These are phyloP conservation scores for Oasisia sp. DNA, from an alignment of 2,888 invertebrate species.

Conservation along the genomic window DNA sequence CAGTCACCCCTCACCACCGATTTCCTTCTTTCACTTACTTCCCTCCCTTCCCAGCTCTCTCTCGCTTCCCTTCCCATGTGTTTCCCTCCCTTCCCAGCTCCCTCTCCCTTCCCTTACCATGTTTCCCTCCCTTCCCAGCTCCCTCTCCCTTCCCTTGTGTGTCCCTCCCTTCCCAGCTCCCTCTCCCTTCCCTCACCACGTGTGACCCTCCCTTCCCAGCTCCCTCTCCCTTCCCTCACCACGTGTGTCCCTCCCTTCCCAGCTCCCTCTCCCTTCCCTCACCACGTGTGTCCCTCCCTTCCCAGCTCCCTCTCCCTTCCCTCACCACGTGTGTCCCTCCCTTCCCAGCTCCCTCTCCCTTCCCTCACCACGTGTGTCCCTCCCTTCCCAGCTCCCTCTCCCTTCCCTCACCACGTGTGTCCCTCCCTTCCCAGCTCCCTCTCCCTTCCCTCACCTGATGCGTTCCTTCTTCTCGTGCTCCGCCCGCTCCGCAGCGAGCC, in stretches of 20 bases:
- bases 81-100: not conserved
- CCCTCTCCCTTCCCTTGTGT: too few relatives aligned
- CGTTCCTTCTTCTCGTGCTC: conserved; percentile 93
- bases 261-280: conserved; percentile 73
- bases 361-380: too few relatives aligned
- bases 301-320: too few relatives aligned
- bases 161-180: too few relatives aligned
- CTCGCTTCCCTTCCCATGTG: not conserved
- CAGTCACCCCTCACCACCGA: too few relatives aligned
- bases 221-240: conserved; percentile 41
- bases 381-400: too few relatives aligned
- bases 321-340: too few relatives aligned
- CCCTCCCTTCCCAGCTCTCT: not conserved
- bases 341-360: too few relatives aligned
- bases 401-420: not conserved
- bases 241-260: conserved; percentile 83
- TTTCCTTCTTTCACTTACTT: too few relatives aligned
- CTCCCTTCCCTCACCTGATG: conserved; percentile 47
- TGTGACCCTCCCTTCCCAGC: not conserved
- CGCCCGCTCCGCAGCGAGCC: conserved; percentile 67
- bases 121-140: conserved; percentile 86
- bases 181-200: too few relatives aligned
- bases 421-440: not conserved
- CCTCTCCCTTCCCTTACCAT: conserved; percentile 45
- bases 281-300: too few relatives aligned